Evolutionary conservation across 2,797 vertebrate species (phyloP).

Genomic region (Notolabrus celidotus): DNA sequence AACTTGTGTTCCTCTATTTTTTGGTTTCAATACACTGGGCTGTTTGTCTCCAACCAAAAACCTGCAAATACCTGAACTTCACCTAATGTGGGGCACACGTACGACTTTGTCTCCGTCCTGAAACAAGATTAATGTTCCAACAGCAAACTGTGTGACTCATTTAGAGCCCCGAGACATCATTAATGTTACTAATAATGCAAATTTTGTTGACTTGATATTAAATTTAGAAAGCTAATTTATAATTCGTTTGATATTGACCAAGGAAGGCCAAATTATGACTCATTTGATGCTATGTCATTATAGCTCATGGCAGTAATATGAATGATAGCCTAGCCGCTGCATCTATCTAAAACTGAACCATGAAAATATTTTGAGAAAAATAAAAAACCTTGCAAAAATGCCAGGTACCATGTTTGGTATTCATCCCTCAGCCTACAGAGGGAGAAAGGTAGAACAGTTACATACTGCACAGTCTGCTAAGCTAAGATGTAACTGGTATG

Average conservation of each 20-base stretch:
- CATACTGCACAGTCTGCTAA: too few relatives aligned
- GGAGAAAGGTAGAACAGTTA: not conserved
- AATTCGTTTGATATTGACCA: constrained; percentile 73
- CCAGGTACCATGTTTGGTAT: too few relatives aligned
- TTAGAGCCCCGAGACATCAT: constrained; percentile 69
- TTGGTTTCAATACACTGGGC: not conserved
- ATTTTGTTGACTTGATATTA: constrained; percentile 58
- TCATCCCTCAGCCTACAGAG: not conserved
- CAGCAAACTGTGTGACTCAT: constrained; percentile 65
- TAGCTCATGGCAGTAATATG: constrained; percentile 41
- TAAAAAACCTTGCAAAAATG: constrained; percentile 1
- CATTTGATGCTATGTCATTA: constrained; percentile 46
- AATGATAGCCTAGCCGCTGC: constrained; percentile 5
- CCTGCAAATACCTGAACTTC: too few relatives aligned
- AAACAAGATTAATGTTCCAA: constrained; percentile 45
- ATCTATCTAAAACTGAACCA: constrained; percentile 1
- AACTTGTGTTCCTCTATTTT: not conserved
- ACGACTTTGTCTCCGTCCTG: constrained; percentile 21
- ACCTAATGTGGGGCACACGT: too few relatives aligned
- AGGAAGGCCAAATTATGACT: constrained; percentile 46
- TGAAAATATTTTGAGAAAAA: not conserved
- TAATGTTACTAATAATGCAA: constrained; percentile 64
- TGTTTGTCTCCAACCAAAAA: not conserved
- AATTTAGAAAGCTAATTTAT: constrained; percentile 66
- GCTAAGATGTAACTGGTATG: too few relatives aligned